phyloP scores from a whole-genome alignment of 2,113 vertebrate species.

The Halcyon malimbica region DNA sequence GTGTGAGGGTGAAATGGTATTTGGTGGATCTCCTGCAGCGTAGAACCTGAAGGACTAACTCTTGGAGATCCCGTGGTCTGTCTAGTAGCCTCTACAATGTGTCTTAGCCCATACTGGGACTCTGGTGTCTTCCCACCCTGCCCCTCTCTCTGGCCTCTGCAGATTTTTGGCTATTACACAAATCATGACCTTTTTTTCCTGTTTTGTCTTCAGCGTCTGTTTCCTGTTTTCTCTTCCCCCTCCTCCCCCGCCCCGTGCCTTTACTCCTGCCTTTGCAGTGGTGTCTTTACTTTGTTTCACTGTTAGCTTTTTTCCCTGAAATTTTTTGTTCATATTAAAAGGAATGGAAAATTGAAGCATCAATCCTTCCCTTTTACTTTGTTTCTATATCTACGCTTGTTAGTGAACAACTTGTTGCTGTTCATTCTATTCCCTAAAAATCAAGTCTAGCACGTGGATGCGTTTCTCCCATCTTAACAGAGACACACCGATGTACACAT shows the following conservation, averaged over 20 bases:
- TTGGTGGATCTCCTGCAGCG: neutral
- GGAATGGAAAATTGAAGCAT: neutral
- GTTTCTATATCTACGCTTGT: neutral
- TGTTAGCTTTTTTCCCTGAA: neutral
- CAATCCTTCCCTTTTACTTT: neutral
- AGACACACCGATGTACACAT: neutral
- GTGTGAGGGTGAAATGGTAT: neutral
- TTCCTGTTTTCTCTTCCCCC: slow-evolving; percentile 54
- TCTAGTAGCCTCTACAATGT: neutral
- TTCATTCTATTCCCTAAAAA: neutral
- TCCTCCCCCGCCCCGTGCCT: neutral
- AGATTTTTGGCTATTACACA: slow-evolving; percentile 20
- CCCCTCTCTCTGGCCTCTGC: neutral
- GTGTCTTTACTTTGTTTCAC: neutral
- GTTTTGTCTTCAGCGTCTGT: slow-evolving; percentile 44
- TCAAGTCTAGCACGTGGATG: neutral
- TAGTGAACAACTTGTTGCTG: neutral
- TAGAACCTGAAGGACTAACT: fast-evolving
- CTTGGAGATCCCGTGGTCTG: neutral
- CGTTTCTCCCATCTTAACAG: neutral
- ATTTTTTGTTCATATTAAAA: neutral
- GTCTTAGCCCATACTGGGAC: neutral
- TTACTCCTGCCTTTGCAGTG: neutral
- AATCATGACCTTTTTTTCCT: slow-evolving; percentile 53
- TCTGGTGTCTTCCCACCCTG: neutral